Evolutionary conservation across 1,140 invertebrate species (phyloP), one percentile per base, ranked within the genome.

Genomic region (Leptinotarsa undecemlineata): DNA sequence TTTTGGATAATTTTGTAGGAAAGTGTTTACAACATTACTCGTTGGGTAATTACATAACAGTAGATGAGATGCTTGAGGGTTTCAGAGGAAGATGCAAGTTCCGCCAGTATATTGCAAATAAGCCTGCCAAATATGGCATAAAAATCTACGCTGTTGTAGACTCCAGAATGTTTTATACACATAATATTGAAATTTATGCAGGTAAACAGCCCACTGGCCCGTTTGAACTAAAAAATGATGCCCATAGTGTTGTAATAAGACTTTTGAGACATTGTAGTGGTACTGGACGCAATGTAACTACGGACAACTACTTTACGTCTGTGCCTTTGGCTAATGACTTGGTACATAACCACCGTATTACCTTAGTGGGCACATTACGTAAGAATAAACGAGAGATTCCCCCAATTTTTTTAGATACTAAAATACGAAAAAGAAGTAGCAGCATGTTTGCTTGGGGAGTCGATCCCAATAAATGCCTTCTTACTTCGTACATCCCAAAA

Each of bases 61-160:
- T 71, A 23, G 85, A 86, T 74, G 84, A 86, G 81, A 85, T 82
- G 81, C 60, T 86, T 14, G 80, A 81, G 74, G 75, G 67, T n/a
- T 87, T 86, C 72, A 60, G 81, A 73, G 85, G 85, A 20, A 74
- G 81, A 62, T 86, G 84, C 71, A 67, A 51, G 20, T 87, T 86
- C 72, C 61, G 81, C 61, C 80, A 83, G 51, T 86, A 86, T 26
- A 64, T 76, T 20, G 42, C 71, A 14, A 72, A 33, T 66, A 72
- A 66, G 62, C 68, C 57, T 8, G 69, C 69, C 17, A 71, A 71
- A 42, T 71, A 71, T 23, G 69, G 47, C 47, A 71, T 71, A 17
- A 71, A 71, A 60, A 57, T 71, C 3, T 61, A 71, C 20, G 69
- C 69, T 14, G 20, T 71, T 13, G 42, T 48, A 14, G 69, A 71